phyloP scores from a whole-genome alignment of 1,140 invertebrate species.

The Psilanteris sp. region DNA sequence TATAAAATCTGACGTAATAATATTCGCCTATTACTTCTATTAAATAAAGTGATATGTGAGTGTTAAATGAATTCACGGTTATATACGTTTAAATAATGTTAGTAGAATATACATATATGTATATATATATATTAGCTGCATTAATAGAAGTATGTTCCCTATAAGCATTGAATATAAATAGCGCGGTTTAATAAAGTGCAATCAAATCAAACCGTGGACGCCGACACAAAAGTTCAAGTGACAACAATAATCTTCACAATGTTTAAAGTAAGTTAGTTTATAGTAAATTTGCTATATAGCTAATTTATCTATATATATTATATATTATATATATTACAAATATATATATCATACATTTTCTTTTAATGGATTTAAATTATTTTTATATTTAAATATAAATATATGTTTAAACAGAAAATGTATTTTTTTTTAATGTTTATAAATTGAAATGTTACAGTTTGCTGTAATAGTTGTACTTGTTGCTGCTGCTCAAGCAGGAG shows the following conservation, averaged over 20 bases:
- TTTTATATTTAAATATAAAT: too few species aligned
- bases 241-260: constrained; percentile 8
- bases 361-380: too few species aligned
- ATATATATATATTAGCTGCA: constrained; percentile 5
- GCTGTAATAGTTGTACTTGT: too few species aligned
- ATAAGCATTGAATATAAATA: constrained; percentile 57
- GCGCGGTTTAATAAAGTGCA: constrained; percentile 24
- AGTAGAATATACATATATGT: too few species aligned
- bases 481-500: constrained; percentile 1
- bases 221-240: constrained; percentile 25
- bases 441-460: too few species aligned
- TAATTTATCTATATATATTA: too few species aligned
- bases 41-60: constrained; percentile 8
- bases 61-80: constrained; percentile 18
- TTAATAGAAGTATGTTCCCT: constrained; percentile 50
- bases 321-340: too few species aligned
- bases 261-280: constrained; percentile 49
- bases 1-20: constrained; percentile 55
- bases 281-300: too few species aligned
- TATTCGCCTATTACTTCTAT: constrained; percentile 49
- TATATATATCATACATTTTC: too few species aligned
- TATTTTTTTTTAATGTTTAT: too few species aligned
- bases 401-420: too few species aligned
- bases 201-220: constrained; percentile 37
- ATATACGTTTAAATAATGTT: constrained; percentile 17